phyloP scores from a whole-genome alignment of 2,113 vertebrate genomes.

The Caloenas nicobarica region DNA sequence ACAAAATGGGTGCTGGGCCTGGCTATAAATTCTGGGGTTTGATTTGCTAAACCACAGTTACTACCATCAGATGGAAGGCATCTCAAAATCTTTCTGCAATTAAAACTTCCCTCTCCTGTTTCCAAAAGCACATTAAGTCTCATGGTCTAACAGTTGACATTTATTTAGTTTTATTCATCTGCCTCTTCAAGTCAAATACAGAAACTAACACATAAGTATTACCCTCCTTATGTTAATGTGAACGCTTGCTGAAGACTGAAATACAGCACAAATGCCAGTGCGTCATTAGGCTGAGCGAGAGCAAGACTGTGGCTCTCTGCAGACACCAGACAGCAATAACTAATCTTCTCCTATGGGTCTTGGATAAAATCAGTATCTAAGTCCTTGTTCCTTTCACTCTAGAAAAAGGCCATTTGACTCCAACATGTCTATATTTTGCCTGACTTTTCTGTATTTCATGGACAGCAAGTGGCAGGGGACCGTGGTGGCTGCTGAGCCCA shows the following conservation, averaged over 20 bases:
- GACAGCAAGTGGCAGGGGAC: background rate
- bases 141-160: background rate
- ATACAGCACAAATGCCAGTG: background rate
- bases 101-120: background rate
- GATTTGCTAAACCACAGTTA: background rate
- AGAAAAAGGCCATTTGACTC: background rate
- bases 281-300: background rate
- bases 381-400: background rate
- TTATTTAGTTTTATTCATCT: background rate
- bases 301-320: background rate
- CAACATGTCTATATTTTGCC: background rate
- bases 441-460: background rate
- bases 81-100: background rate
- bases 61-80: background rate
- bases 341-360: background rate
- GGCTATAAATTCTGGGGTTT: background rate
- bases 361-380: background rate
- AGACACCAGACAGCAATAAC: background rate
- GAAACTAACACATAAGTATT: background rate
- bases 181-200: background rate
- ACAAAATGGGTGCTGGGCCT: background rate
- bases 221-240: background rate
- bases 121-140: background rate
- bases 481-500: fast-evolving
- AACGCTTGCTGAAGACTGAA: background rate